Evolutionary conservation across 2,113 vertebrate genomes (phyloP).

Genomic region (Spea multiplicata): DNA sequence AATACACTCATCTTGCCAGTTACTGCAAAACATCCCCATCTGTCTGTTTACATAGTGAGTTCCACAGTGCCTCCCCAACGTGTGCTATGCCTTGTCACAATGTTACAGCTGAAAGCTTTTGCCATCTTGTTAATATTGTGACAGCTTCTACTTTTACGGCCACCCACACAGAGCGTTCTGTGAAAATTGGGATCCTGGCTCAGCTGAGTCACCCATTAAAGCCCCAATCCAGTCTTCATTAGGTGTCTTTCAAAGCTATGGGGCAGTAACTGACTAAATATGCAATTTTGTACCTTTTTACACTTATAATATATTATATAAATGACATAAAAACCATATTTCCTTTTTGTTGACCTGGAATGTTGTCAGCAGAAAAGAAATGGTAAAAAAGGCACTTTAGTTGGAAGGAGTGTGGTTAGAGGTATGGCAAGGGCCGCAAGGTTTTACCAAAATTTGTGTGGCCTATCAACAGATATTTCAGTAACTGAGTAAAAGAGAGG

Average conservation of each 20-base stretch:
- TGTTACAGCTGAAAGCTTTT: constrained; percentile 48
- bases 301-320: no score
- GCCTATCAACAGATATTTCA: no score
- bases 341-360: no score
- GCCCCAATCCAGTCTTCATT: background rate
- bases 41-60: constrained; percentile 44
- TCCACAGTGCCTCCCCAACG: constrained; percentile 41
- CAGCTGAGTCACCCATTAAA: constrained; percentile 43
- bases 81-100: constrained; percentile 44
- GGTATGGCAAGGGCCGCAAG: no score
- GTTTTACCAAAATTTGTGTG: no score
- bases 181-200: constrained; percentile 19
- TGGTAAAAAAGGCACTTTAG: no score
- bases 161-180: constrained; percentile 41
- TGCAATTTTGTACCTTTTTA: background rate
- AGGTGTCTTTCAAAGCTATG: background rate
- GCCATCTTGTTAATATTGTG: constrained; percentile 48
- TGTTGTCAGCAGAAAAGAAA: no score
- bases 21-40: constrained; percentile 45
- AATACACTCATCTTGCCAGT: constrained; percentile 19
- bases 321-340: no score
- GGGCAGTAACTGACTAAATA: background rate
- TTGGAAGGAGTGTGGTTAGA: no score
- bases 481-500: no score
- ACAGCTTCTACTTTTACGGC: constrained; percentile 45